Conservation (phyloP, 2,888 invertebrate species). For the Cephus pygmeus region DNA sequence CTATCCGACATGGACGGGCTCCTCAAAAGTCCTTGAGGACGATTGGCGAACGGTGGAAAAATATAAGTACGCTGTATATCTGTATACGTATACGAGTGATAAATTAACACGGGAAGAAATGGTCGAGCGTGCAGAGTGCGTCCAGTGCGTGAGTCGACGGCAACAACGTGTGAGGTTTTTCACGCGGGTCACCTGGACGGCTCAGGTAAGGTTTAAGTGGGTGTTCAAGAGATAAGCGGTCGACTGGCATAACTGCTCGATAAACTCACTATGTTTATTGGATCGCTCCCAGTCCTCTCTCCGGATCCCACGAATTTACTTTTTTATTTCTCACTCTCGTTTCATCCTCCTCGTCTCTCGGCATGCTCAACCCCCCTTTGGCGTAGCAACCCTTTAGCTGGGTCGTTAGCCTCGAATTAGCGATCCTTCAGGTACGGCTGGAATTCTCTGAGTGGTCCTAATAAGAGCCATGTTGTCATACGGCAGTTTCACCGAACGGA, state of each 20-base stretch:
- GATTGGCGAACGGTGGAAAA: not conserved
- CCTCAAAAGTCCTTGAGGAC: not conserved
- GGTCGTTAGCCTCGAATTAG: slow-evolving; percentile 48
- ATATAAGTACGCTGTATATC: not conserved
- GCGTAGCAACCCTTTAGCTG: slow-evolving; percentile 29
- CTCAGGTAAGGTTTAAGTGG: slow-evolving; percentile 57
- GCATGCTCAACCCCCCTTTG: slow-evolving; percentile 20
- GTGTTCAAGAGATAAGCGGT: slow-evolving; percentile 62
- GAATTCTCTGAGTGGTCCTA: not conserved
- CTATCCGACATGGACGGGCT: not conserved
- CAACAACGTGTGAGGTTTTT: slow-evolving; percentile 60
- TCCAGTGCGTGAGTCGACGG: slow-evolving; percentile 3
- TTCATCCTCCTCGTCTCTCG: slow-evolving; percentile 17
- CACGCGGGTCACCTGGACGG: slow-evolving; percentile 42
- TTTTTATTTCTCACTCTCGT: not conserved
- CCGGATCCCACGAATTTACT: slow-evolving; percentile 12
- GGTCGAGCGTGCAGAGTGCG: no score
- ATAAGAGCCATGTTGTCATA: not conserved
- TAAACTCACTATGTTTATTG: slow-evolving; percentile 62
- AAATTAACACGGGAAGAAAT: not conserved
- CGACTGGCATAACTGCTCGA: slow-evolving; percentile 61
- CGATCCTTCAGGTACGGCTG: not conserved
- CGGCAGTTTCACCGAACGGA: not conserved
- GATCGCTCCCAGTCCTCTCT: slow-evolving; percentile 40
- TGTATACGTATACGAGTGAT: not conserved